A percentile compares a stretch with the other conserved stretches of the same genome.
These are phyloP conservation scores for Sinosuthora webbiana DNA, from an alignment of 2,113 vertebrate genomes.

Conservation along the genomic window DNA sequence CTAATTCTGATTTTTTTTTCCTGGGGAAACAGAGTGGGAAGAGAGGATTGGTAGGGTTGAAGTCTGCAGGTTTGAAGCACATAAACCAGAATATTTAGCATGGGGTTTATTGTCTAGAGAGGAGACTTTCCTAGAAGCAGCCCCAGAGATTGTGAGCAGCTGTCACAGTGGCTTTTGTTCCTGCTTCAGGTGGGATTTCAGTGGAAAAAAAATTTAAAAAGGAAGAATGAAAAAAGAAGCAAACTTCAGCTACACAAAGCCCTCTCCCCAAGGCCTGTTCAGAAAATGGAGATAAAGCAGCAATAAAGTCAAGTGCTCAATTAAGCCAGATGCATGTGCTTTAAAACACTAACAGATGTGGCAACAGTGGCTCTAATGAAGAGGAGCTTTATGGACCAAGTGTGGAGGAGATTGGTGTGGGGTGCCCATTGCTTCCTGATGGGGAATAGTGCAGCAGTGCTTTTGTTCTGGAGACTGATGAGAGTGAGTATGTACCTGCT, in stretches of 20 bases:
- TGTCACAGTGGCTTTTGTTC: not conserved
- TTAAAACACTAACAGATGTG: constrained; percentile 52
- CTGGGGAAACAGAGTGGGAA: not conserved
- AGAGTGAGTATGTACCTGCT: not conserved
- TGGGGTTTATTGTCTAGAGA: not conserved
- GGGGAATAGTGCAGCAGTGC: not conserved
- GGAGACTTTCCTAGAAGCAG: not conserved
- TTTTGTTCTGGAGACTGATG: not conserved
- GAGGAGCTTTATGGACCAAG: not conserved
- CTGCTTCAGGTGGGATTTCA: not conserved
- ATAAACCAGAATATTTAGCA: not conserved
- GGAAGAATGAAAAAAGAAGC: not conserved
- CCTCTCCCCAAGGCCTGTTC: not conserved
- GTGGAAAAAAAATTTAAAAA: not conserved
- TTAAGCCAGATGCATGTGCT: constrained; percentile 22
- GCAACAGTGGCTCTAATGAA: not conserved
- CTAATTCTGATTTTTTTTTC: not conserved
- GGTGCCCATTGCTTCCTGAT: not conserved
- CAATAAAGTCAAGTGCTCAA: constrained; percentile 30
- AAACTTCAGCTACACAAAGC: not conserved
- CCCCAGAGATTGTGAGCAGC: not conserved
- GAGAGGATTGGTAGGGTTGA: not conserved
- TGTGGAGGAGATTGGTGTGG: rapidly evolving
- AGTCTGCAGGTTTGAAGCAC: not conserved
- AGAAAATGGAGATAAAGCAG: constrained; percentile 39